phyloP scores from a whole-genome alignment of 2,888 invertebrate genomes.

The Eueremaeus valkanovi region DNA sequence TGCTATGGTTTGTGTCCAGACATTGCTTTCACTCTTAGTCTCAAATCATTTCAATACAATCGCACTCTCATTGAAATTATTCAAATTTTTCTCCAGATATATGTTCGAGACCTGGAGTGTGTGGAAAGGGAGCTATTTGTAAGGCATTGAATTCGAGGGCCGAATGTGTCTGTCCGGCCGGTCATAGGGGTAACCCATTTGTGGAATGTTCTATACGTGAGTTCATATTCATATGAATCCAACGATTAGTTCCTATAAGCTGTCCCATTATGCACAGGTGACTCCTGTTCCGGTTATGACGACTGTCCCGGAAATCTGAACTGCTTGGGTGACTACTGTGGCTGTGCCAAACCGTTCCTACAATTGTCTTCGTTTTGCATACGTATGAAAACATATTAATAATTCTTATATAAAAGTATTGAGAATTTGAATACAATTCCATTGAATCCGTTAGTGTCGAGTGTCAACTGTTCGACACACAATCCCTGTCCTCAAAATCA shows the following conservation, averaged over 20 bases:
- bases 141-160: slow-evolving; percentile 70
- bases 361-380: slow-evolving; percentile 42
- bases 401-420: not conserved
- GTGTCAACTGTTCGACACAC: slow-evolving; percentile 48
- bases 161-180: slow-evolving; percentile 70
- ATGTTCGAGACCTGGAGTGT: slow-evolving; percentile 63
- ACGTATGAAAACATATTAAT: not conserved
- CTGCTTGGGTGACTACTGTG: slow-evolving; percentile 48
- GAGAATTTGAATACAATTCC: not conserved
- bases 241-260: not conserved
- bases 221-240: slow-evolving; percentile 14
- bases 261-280: slow-evolving; percentile 17
- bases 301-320: slow-evolving; percentile 49
- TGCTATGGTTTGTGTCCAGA: slow-evolving; percentile 44
- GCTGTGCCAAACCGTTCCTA: slow-evolving; percentile 48
- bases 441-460: slow-evolving; percentile 41
- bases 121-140: slow-evolving; percentile 61
- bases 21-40: too few relatives aligned
- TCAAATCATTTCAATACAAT: too few relatives aligned
- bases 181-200: slow-evolving; percentile 70
- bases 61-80: not conserved
- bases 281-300: slow-evolving; percentile 45
- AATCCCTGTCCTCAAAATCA: slow-evolving; percentile 48
- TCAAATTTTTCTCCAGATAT: slow-evolving; percentile 59
- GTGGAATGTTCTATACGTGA: slow-evolving; percentile 59